Percentiles rank a stretch among this genome's conserved stretches.
phyloP scores from a whole-genome alignment of 2,113 vertebrate genomes.

The Potamarius usumacintae region DNA sequence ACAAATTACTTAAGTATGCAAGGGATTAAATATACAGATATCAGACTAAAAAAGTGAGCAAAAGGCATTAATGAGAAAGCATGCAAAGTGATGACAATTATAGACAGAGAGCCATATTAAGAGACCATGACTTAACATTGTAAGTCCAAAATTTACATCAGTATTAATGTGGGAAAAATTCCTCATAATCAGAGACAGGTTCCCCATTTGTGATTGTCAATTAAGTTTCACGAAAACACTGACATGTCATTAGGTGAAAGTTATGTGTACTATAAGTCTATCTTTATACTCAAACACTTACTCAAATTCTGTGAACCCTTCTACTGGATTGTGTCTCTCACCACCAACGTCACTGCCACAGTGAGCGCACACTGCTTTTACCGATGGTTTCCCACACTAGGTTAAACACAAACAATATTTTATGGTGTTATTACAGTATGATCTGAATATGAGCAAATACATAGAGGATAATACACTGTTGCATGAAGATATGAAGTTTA shows the following conservation, averaged over 20 bases:
- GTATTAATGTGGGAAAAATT: not conserved
- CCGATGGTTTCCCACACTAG: constrained; percentile 42
- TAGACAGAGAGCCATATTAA: not conserved
- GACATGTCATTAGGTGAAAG: not conserved
- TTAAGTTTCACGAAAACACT: no score
- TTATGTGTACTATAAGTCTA: not conserved
- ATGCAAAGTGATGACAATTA: not conserved
- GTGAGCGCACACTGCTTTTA: not conserved
- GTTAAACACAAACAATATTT: not conserved
- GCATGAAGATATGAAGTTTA: no score
- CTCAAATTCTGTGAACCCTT: constrained; percentile 34
- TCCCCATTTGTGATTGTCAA: no score
- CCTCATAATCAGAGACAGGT: not conserved
- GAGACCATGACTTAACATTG: not conserved
- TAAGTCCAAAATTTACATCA: not conserved
- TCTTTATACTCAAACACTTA: constrained; percentile 1
- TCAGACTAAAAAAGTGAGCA: not conserved
- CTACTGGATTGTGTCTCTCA: not conserved
- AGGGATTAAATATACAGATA: not conserved
- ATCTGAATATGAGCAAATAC: not conserved
- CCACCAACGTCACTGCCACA: constrained; percentile 43
- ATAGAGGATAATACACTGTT: not conserved
- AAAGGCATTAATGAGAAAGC: not conserved
- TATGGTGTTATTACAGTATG: not conserved
- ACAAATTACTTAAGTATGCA: not conserved